Base-by-base conservation (phyloP, 2,888 invertebrate species). In the Agriotes lineatus region DNA sequence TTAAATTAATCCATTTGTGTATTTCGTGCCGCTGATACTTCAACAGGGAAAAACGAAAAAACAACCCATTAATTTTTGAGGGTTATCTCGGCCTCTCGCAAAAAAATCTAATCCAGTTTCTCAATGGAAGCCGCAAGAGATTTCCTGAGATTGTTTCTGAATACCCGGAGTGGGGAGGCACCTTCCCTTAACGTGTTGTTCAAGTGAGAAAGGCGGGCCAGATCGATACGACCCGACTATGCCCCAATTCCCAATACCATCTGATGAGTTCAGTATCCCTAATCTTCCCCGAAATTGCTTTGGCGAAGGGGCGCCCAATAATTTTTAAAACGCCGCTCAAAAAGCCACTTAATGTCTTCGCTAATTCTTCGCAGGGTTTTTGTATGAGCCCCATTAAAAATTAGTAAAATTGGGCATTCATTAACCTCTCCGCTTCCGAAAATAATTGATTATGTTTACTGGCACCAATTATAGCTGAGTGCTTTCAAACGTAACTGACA, bases 241-340 rank as follows among this genome's bases (percentile, higher is more conserved):
- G 66, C 60, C 59, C 64, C 54, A 66, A 33, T 66, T 60, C 60
- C 50, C 60, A 60, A 66, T 66, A 65, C 50, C 59, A 52, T 66
- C 58, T 59, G 52, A 66, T 44, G 60, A 60, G 50, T 52, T 66
- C 66, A 59, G 39, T 44, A 33, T 59, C 12, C 42, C 48, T 48
- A 65, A 50, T 35, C 60, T 30, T 48, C 30, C 16, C 20, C 64
- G 3, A 48, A 58, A 50, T 65, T 65, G 45, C 33, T 45, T 22
- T 12, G 5, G 5, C 16, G 42, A 16, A 7, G 48, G 19, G 48
- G 48, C 19, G 22, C 19, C 14, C n/a, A 48, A 48, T 48, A 48
- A 48, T 48, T 48, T 48, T 48, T 22, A 2, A 12, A 48, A 48
- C 48, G 48, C 22, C 48, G 7, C n/a, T 48, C 48, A 45, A 20